Conservation (phyloP, 2,888 invertebrate genomes). For the Dichetophora obliterata region DNA sequence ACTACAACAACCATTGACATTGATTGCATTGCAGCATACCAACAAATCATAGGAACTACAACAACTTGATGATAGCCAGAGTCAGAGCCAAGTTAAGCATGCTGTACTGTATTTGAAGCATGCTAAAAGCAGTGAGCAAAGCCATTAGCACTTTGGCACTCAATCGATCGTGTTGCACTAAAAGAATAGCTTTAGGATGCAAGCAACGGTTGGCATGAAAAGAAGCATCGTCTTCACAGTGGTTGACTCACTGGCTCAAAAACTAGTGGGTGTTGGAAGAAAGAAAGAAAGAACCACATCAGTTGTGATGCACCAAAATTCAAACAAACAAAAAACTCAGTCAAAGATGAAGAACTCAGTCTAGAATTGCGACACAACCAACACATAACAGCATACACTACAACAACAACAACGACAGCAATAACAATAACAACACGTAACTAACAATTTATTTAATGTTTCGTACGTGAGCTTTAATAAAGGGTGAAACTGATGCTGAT, state of each 20-base stretch:
- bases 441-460: constrained; percentile 68
- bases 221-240: no score
- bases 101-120: background rate
- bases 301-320: background rate
- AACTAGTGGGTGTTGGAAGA: background rate
- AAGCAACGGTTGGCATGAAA: constrained; percentile 22
- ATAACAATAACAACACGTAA: constrained; percentile 55
- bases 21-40: background rate
- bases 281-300: background rate
- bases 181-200: constrained; percentile 44
- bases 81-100: background rate
- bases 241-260: constrained; percentile 9
- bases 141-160: constrained; percentile 66
- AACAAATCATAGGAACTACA: background rate
- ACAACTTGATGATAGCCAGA: no score
- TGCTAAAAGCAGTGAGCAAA: constrained; percentile 20
- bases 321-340: background rate
- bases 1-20: background rate
- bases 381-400: background rate
- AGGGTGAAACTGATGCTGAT: constrained; percentile 46
- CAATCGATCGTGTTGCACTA: constrained; percentile 61
- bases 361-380: constrained; percentile 27
- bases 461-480: constrained; percentile 66
- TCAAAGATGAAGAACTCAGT: background rate
- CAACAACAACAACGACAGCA: constrained; percentile 33